These are phyloP conservation scores for Epinotia demarniana DNA, from an alignment of 2,888 invertebrate genomes.

Conservation along the genomic window DNA sequence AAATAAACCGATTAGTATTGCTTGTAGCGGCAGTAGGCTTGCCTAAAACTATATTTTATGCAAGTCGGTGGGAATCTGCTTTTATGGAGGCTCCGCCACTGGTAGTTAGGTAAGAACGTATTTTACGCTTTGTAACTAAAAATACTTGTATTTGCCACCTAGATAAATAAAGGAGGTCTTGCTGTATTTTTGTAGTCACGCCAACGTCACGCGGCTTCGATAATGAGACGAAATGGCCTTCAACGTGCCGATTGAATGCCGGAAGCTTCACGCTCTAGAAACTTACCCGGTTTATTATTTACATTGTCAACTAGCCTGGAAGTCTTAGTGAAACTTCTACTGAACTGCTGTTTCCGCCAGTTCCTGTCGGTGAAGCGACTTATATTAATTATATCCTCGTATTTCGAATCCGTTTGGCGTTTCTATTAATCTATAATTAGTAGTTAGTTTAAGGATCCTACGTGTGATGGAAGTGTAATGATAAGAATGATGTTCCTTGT, in stretches of 20 bases:
- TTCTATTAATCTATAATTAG: constrained; percentile 2
- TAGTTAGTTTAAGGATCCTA: neutral
- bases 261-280: constrained; percentile 29
- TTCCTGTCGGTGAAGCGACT: neutral
- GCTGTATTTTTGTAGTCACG: neutral
- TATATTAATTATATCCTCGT: neutral
- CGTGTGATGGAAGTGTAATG: neutral
- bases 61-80: too few relatives aligned
- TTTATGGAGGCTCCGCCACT: too few relatives aligned
- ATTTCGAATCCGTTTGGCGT: constrained; percentile 1
- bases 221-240: constrained; percentile 10
- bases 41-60: too few relatives aligned
- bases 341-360: neutral
- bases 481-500: neutral
- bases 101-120: neutral
- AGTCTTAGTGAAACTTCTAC: constrained; percentile 14
- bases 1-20: too few relatives aligned
- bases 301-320: constrained; percentile 11
- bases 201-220: neutral
- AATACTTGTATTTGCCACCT: neutral
- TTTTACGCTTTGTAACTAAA: too few relatives aligned
- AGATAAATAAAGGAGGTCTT: neutral
- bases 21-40: too few relatives aligned
- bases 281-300: neutral
- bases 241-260: constrained; percentile 15